These are phyloP conservation scores for Platerodrilus igneus DNA, from an alignment of 2,888 invertebrate species.

Conservation along the genomic window DNA sequence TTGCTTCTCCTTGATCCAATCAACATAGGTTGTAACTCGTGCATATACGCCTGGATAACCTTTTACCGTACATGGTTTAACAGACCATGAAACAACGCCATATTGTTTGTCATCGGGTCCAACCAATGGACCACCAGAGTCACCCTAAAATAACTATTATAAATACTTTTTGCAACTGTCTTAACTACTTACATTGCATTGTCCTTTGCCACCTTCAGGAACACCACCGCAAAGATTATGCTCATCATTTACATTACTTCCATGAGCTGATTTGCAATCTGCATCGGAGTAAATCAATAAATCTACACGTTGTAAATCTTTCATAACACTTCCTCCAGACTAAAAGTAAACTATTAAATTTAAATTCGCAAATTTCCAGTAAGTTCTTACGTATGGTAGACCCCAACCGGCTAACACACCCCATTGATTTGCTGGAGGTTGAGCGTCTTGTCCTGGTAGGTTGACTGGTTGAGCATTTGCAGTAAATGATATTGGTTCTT, in stretches of 20 bases:
- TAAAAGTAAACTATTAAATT: too few species aligned
- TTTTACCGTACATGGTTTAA: conserved; percentile 45
- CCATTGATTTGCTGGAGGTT: conserved; percentile 20
- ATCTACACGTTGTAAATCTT: conserved; percentile 43
- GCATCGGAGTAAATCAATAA: conserved; percentile 40
- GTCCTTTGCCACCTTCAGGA: conserved; percentile 29
- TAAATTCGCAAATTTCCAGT: too few species aligned
- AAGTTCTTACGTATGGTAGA: too few species aligned
- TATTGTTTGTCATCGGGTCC: conserved; percentile 40
- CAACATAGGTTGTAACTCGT: conserved; percentile 40
- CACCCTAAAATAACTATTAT: conserved; percentile 26
- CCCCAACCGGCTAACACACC: conserved; percentile 32
- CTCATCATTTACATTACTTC: neutral
- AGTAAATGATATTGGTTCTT: conserved; percentile 24
- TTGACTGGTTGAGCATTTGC: conserved; percentile 19
- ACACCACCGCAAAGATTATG: conserved; percentile 44
- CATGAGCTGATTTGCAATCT: conserved; percentile 13
- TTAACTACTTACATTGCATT: conserved; percentile 39
- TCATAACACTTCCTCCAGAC: conserved; percentile 42
- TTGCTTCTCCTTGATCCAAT: conserved; percentile 35
- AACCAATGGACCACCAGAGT: conserved; percentile 47
- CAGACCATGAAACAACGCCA: conserved; percentile 49
- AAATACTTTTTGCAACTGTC: neutral
- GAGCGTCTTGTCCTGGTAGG: conserved; percentile 25
- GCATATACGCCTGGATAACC: conserved; percentile 49